Evolutionary conservation across 2,888 invertebrate genomes (phyloP).

Genomic region (Brassicogethes aeneus): DNA sequence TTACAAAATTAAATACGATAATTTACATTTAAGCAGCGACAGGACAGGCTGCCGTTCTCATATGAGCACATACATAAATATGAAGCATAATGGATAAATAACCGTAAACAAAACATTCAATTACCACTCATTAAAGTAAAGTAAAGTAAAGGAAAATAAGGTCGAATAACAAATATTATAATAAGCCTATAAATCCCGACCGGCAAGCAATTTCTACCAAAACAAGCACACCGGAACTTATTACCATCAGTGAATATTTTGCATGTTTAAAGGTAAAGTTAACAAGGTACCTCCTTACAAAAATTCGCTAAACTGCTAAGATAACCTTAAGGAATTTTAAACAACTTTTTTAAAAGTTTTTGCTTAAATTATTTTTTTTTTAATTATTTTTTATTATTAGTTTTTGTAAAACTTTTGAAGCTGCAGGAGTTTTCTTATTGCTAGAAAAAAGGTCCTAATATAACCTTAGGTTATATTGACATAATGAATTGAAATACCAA

Average conservation of each 20-base stretch:
- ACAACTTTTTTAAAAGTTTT: no score
- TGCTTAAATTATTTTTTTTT: no score
- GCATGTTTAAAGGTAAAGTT: background rate
- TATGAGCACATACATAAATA: slow-evolving; percentile 5
- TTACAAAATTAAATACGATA: slow-evolving; percentile 3
- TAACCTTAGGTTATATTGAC: no score
- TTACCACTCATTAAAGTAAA: slow-evolving; percentile 19
- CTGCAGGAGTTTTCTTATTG: no score
- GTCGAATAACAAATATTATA: slow-evolving; percentile 26
- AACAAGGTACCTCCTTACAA: no score
- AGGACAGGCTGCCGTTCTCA: slow-evolving; percentile 1
- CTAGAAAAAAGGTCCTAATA: no score
- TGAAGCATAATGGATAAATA: slow-evolving; percentile 10
- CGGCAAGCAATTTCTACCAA: background rate
- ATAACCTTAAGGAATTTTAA: no score
- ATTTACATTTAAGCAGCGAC: slow-evolving; percentile 6
- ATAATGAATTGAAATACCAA: no score
- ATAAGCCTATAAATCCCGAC: slow-evolving; percentile 22
- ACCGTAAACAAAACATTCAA: slow-evolving; percentile 18
- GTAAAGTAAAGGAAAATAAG: slow-evolving; percentile 20
- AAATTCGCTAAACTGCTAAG: no score
- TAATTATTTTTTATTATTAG: no score
- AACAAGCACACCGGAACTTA: background rate
- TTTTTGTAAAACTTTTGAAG: no score
- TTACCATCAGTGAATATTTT: background rate